These are phyloP conservation scores for Temnothorax unifasciatus DNA, from an alignment of 2,888 invertebrate genomes.

Conservation along the genomic window DNA sequence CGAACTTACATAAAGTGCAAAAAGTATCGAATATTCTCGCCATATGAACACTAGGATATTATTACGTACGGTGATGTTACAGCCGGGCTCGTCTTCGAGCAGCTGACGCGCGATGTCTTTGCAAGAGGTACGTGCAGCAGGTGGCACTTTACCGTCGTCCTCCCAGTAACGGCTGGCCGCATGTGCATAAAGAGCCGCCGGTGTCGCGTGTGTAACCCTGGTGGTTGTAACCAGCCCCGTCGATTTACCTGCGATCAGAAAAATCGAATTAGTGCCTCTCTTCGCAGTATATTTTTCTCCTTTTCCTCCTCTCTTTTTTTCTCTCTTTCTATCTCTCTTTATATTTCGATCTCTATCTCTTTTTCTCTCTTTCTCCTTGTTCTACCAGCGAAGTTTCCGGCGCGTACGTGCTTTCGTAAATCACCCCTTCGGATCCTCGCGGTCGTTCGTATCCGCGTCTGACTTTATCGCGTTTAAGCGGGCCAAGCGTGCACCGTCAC, in stretches of 20 bases:
- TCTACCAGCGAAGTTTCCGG: constrained; percentile 21
- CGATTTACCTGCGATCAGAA: constrained; percentile 89
- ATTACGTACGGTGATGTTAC: constrained; percentile 90
- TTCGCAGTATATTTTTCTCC: neutral
- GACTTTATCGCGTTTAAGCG: constrained; percentile 57
- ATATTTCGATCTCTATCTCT: neutral
- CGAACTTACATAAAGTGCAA: constrained; percentile 4
- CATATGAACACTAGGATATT: constrained; percentile 32
- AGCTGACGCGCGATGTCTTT: constrained; percentile 93
- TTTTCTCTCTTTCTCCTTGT: neutral
- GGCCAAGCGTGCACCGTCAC: constrained; percentile 40
- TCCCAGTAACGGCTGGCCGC: constrained; percentile 93
- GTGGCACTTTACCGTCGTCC: constrained; percentile 92
- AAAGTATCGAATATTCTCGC: constrained; percentile 30
- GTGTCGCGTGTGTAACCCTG: constrained; percentile 93
- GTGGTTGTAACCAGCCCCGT: constrained; percentile 94
- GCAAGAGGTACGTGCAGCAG: constrained; percentile 90
- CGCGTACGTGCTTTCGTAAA: constrained; percentile 62
- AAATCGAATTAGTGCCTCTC: constrained; percentile 43
- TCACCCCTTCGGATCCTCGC: constrained; percentile 58
- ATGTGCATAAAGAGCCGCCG: constrained; percentile 92
- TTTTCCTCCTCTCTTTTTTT: neutral
- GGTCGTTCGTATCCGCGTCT: constrained; percentile 55
- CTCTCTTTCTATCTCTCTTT: neutral
- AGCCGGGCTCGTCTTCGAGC: constrained; percentile 92